Conservation (phyloP, 1,140 invertebrate species). For the Penaeus chinensis region DNA sequence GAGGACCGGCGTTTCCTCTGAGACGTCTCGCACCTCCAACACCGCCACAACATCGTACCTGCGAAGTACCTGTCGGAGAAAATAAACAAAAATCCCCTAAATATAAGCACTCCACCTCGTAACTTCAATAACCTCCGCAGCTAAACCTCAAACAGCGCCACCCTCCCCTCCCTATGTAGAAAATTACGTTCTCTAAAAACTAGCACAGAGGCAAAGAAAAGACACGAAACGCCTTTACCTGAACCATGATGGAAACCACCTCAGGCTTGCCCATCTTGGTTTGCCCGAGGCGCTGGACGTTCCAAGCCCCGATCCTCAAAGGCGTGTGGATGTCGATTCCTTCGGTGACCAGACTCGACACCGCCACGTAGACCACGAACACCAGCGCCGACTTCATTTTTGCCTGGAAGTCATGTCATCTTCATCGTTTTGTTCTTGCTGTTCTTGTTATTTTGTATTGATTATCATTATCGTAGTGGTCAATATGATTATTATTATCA, state of each 20-base stretch:
- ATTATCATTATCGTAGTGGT: no score
- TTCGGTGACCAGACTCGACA: no score
- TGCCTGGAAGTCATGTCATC: no score
- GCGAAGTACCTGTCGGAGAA: constrained; percentile 5
- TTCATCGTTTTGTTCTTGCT: no score
- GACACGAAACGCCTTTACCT: constrained; percentile 16
- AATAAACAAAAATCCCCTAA: neutral
- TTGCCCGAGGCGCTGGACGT: constrained; percentile 47
- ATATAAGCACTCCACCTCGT: no score
- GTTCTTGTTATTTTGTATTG: no score
- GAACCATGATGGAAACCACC: constrained; percentile 63
- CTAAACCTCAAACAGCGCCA: no score
- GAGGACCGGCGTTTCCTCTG: constrained; percentile 28
- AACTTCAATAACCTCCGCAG: neutral
- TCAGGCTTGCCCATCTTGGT: constrained; percentile 63
- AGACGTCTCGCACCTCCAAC: constrained; percentile 62
- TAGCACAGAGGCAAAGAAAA: neutral
- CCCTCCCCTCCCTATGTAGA: no score
- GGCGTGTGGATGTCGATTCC: constrained; percentile 16
- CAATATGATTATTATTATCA: no score
- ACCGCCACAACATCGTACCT: constrained; percentile 35
- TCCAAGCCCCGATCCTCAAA: constrained; percentile 38
- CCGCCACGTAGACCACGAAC: no score
- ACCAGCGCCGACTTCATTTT: no score
- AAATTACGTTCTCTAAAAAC: neutral